Evolutionary conservation across 2,797 vertebrate genomes (phyloP), one percentile per base, ranked within the genome.

Genomic region (Siniperca scherzeri): DNA sequence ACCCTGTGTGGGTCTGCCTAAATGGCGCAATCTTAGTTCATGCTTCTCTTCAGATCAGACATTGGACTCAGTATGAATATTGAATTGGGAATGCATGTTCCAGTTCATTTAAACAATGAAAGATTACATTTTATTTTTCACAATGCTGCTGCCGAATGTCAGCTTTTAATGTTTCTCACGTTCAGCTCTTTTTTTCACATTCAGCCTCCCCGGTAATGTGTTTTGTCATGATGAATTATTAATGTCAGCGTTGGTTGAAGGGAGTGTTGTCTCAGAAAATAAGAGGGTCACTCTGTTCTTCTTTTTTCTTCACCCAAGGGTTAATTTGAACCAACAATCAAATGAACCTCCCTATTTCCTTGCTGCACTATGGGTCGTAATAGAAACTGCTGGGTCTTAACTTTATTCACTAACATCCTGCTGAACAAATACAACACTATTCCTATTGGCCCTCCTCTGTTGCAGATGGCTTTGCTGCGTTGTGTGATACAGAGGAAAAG

Each of bases 251-350:
- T 57, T 72, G 55, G 83, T 81, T 81, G 84, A 87, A 83, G 81
- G 85, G 85, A 85, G 85, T 89, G 78, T 90, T 89, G 84, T 90
- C 84, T 93, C 65, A 80, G 87, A 92, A 92, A 92, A 90, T 83
- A 88, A 72, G 79, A 90, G 83, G 87, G 85, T 93, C 78, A 67
- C 75, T 78, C 69, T 22, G 19, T 57, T 77, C 74, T 84, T 79
- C 70, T 81, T 67, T 74, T 33, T 64, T 81, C 68, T 38, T 53
- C 77, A 84, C 77, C 90, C 71, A 71, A 89, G 87, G 86, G 91
- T 92, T 93, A 88, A 92, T 94, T 92, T 91, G 85, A 92, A 90
- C 81, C 77, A 87, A 91, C 86, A 91, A 71, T 89, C 84, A 88
- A 84, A 91, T 57, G 68, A 88, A 85, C 85, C 81, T 81, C 83